Percentiles rank a stretch among this genome's conserved stretches.
phyloP scores from a whole-genome alignment of 2,797 vertebrate species.

The Chlorospingus flavigularis region DNA sequence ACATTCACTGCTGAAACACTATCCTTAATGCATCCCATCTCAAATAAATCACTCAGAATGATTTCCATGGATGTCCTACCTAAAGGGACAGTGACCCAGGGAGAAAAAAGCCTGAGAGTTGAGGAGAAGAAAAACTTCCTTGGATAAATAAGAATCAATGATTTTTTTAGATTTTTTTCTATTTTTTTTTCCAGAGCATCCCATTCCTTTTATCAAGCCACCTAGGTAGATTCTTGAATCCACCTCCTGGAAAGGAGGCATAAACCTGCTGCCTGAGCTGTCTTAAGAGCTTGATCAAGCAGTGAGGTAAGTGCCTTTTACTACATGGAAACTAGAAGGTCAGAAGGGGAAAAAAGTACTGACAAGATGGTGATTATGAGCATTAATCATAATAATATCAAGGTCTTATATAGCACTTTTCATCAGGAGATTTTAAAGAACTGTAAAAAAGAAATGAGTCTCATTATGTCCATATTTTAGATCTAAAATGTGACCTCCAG shows the following conservation, averaged over 20 bases:
- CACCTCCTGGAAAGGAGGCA: conserved; percentile 46
- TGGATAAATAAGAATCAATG: not conserved
- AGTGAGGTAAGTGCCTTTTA: conserved; percentile 64
- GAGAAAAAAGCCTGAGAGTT: not conserved
- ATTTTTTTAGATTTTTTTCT: not conserved
- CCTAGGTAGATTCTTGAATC: conserved; percentile 58
- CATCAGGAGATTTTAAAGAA: conserved; percentile 56
- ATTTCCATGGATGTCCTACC: not conserved
- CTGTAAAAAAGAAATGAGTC: conserved; percentile 27
- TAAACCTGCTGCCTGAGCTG: conserved; percentile 54
- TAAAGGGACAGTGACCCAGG: not conserved
- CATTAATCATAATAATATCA: conserved; percentile 63
- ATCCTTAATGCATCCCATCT: not conserved
- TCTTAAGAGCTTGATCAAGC: conserved; percentile 68
- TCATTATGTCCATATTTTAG: conserved; percentile 59
- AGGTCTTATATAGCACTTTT: conserved; percentile 57
- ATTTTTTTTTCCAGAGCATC: not conserved
- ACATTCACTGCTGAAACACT: not conserved
- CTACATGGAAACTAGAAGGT: conserved; percentile 61
- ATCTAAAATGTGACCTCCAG: conserved; percentile 34
- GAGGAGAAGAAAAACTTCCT: not conserved
- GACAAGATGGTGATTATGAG: conserved; percentile 58
- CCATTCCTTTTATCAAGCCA: conserved; percentile 13
- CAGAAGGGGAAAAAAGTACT: conserved; percentile 62
- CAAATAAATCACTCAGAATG: not conserved